Conservation (phyloP, 2,888 invertebrate species). For the Thysanoteuthis rhombus region DNA sequence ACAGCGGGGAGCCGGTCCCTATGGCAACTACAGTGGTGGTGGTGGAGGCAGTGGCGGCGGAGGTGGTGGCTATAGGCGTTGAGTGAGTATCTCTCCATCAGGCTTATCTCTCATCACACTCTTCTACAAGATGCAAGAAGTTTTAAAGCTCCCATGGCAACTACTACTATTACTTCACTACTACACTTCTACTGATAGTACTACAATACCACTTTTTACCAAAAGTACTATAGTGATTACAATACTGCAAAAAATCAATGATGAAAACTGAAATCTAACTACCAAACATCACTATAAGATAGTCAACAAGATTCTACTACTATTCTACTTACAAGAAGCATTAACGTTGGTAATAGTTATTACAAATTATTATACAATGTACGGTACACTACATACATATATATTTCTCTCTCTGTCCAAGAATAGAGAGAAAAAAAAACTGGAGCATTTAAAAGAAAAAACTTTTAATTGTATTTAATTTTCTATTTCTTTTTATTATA, state of each 20-base stretch:
- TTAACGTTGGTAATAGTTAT: neutral
- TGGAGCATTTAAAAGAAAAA: neutral
- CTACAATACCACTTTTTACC: neutral
- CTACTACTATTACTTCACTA: constrained; percentile 20
- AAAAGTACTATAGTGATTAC: constrained; percentile 16
- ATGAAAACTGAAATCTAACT: neutral
- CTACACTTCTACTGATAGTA: constrained; percentile 16
- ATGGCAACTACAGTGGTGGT: constrained; percentile 27
- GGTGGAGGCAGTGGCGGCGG: neutral
- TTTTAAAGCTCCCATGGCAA: constrained; percentile 22
- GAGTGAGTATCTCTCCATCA: constrained; percentile 30
- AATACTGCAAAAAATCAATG: neutral
- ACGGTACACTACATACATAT: neutral
- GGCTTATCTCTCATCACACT: constrained; percentile 22
- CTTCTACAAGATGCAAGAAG: constrained; percentile 25
- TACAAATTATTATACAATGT: neutral
- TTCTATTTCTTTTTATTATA: neutral
- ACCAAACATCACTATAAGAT: constrained; percentile 12
- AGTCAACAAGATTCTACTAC: neutral
- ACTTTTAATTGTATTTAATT: neutral
- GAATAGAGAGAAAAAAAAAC: neutral
- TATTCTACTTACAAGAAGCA: neutral
- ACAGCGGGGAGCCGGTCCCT: constrained; percentile 18
- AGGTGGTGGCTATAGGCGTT: constrained; percentile 25
- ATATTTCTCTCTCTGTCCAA: neutral